phyloP scores from a whole-genome alignment of 2,113 vertebrate genomes.

The Panthera tigris region DNA sequence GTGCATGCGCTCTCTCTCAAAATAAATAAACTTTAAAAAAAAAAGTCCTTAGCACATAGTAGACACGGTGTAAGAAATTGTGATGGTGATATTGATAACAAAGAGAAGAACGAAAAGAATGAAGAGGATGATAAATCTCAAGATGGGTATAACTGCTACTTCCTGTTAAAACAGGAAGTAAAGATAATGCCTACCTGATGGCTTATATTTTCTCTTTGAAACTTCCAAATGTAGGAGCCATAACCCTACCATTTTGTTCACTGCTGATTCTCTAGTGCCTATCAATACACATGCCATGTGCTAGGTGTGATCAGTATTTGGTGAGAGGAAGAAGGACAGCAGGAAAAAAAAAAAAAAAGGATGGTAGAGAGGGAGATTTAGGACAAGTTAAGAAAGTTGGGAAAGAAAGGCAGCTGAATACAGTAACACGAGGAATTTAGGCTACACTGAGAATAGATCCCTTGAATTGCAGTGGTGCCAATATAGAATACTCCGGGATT shows the following conservation, averaged over 20 bases:
- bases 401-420: neutral
- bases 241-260: neutral
- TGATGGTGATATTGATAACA: neutral
- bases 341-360: neutral
- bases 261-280: neutral
- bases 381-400: neutral
- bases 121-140: neutral
- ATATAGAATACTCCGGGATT: neutral
- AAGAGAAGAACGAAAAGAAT: neutral
- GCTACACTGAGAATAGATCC: neutral
- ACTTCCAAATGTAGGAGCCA: neutral
- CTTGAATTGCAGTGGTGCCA: neutral
- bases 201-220: neutral
- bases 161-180: neutral
- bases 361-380: neutral
- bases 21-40: no score
- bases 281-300: neutral
- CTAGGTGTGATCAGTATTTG: neutral
- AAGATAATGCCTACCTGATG: neutral
- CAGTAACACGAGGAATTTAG: neutral
- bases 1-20: no score
- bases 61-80: neutral
- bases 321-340: neutral
- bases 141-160: neutral
- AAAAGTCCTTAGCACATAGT: neutral